Evolutionary conservation across 2,888 invertebrate genomes (phyloP), one percentile per base, ranked within the genome.

Genomic region (Seira musarum): DNA sequence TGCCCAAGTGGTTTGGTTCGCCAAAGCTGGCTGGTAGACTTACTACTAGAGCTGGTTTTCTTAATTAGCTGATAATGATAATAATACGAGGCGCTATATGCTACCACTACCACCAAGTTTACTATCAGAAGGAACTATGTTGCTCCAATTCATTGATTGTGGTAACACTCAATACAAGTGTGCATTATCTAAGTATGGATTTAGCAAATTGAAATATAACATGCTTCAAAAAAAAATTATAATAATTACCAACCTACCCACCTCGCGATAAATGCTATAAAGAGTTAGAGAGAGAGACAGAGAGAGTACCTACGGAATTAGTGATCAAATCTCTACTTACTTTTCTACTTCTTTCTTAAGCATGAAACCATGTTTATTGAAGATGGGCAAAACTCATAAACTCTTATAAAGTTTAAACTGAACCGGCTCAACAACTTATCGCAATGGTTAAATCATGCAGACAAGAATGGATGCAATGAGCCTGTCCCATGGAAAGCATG

Each of bases 381-480:
- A 8, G 30, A 30, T 30, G 30, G 8, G 30, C 8, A 30, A 30
- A 30, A 30, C 30, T 30, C 30, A n/a, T n/a, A n/a, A n/a, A n/a
- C n/a, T n/a, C n/a, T n/a, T 30, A 2, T 15, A 49, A 63, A 69
- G 68, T 63, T 68, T 76, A 76, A n/a, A 69, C 73, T 74, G 73
- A 78, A 83, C 83, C 81, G 81, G 81, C 81, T 79, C 63, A 81
- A 80, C 81, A 79, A 83, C 81, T 80, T 80, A 75, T 67, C 70
- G 65, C 30, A 21, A 30, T 30, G 30, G 30, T 30, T 30, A 30
- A 30, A 8, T 30, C 3, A 30, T 30, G 30, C 30, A 30, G 30
- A 30, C 30, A 30, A 8, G 30, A 30, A 30, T 30, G 30, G 8
- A 30, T 30, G 8, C 30, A 30, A 30, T 30, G 30, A 30, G 30